Evolutionary conservation across 1,140 invertebrate species (phyloP).

Genomic region (Pseudomyrmex concolor): DNA sequence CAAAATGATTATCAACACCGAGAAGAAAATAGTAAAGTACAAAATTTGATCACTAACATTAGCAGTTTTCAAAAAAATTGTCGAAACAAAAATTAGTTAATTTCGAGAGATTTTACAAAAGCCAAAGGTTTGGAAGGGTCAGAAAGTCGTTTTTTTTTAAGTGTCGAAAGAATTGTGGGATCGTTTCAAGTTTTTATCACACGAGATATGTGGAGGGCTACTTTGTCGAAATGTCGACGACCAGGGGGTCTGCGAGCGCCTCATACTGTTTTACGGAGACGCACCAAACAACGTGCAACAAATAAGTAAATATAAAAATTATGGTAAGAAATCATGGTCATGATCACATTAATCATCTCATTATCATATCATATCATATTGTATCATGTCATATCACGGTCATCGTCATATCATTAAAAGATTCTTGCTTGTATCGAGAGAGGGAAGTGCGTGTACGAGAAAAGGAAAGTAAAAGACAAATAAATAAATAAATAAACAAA

Average conservation of each 20-base stretch:
- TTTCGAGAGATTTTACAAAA: not conserved
- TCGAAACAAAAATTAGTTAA: not conserved
- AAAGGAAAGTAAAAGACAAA: conserved; percentile 36
- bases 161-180: not conserved
- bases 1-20: too few species aligned
- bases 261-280: conserved; percentile 83
- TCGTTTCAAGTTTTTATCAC: not conserved
- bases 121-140: not conserved
- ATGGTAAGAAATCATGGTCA: conserved; percentile 83
- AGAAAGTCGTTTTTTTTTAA: not conserved
- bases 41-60: not conserved
- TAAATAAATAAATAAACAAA: conserved; percentile 1
- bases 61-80: not conserved
- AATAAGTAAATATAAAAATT: conserved; percentile 84
- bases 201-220: not conserved
- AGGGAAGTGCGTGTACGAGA: conserved; percentile 66
- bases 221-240: conserved; percentile 73
- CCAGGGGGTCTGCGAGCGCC: conserved; percentile 76
- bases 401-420: conserved; percentile 76
- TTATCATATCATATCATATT: conserved; percentile 80
- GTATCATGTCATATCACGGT: conserved; percentile 79
- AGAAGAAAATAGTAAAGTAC: too few species aligned
- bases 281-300: conserved; percentile 84
- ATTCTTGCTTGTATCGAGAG: conserved; percentile 71
- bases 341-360: conserved; percentile 83